Evolutionary conservation across 2,888 invertebrate genomes (phyloP).

Genomic region (Herminia tarsipennalis): DNA sequence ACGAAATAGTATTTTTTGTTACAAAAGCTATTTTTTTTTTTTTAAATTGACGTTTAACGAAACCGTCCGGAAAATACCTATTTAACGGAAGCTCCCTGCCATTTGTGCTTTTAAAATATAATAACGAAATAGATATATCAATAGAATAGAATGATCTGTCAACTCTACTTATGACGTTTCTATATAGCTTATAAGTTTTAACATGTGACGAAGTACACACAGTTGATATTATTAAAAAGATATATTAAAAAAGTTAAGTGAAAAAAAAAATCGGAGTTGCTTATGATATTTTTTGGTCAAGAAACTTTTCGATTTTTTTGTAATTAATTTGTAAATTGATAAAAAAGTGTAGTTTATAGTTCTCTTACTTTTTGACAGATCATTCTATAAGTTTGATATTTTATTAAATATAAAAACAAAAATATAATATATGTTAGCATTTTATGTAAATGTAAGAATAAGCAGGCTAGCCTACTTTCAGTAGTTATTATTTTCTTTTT

Average conservation of each 20-base stretch:
- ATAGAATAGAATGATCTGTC: slow-evolving; percentile 39
- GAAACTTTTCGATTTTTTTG: slow-evolving; percentile 1
- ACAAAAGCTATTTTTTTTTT: too few relatives aligned
- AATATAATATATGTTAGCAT: slow-evolving; percentile 60
- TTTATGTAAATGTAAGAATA: slow-evolving; percentile 53
- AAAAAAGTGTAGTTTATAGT: not conserved
- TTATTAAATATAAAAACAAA: slow-evolving; percentile 42
- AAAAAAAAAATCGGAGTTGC: not conserved
- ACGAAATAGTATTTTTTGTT: too few relatives aligned
- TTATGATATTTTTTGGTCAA: slow-evolving; percentile 8
- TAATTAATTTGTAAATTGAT: not conserved
- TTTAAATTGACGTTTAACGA: too few relatives aligned
- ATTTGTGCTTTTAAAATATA: slow-evolving; percentile 76
- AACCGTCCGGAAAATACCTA: not conserved
- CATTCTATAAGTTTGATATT: slow-evolving; percentile 40
- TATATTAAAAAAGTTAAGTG: slow-evolving; percentile 2
- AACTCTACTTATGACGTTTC: not conserved
- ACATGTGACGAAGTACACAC: slow-evolving; percentile 6
- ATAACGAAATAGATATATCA: slow-evolving; percentile 46
- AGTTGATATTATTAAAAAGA: slow-evolving; percentile 9
- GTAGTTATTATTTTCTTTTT: slow-evolving; percentile 43
- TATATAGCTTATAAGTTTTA: not conserved
- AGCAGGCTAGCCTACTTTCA: slow-evolving; percentile 48
- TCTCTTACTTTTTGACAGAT: slow-evolving; percentile 20
- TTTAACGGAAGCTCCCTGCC: slow-evolving; percentile 55